Evolutionary conservation across 2,888 invertebrate genomes (phyloP).

Genomic region (Epinotia nisella): DNA sequence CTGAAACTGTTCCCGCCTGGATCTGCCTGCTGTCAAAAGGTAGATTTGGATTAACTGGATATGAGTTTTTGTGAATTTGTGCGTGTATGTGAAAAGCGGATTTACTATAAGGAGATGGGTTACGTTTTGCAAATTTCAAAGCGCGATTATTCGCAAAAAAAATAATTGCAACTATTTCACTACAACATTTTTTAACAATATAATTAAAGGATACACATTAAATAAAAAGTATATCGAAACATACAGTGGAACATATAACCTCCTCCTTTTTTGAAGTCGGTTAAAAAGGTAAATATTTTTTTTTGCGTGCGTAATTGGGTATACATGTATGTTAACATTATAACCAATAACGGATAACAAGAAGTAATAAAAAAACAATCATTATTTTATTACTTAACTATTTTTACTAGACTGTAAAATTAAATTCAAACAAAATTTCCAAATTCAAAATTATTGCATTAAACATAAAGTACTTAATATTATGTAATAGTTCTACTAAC

Average conservation of each 20-base stretch:
- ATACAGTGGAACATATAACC: too few species aligned
- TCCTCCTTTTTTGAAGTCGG: too few species aligned
- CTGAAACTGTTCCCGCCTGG: slow-evolving; percentile 68
- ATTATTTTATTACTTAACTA: neutral
- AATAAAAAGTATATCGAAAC: too few species aligned
- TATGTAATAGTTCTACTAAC: too few species aligned
- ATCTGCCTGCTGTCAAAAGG: slow-evolving; percentile 39
- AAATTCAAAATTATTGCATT: neutral
- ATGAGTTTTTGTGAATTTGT: slow-evolving; percentile 28
- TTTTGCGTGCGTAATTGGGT: neutral
- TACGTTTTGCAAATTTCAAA: neutral
- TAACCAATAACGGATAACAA: too few species aligned
- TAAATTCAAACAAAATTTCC: neutral
- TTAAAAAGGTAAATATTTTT: too few species aligned
- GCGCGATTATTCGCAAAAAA: neutral
- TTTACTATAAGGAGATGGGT: slow-evolving; percentile 13
- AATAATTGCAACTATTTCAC: neutral
- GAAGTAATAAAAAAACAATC: too few species aligned
- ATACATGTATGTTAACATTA: too few species aligned
- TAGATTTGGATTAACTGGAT: slow-evolving; percentile 42
- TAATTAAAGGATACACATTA: too few species aligned
- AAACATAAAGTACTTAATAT: too few species aligned
- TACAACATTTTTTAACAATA: neutral
- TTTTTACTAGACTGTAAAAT: neutral
- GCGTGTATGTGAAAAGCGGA: slow-evolving; percentile 13